These are phyloP conservation scores for Eubasilissa regina DNA, from an alignment of 1,140 invertebrate genomes.

Conservation along the genomic window DNA sequence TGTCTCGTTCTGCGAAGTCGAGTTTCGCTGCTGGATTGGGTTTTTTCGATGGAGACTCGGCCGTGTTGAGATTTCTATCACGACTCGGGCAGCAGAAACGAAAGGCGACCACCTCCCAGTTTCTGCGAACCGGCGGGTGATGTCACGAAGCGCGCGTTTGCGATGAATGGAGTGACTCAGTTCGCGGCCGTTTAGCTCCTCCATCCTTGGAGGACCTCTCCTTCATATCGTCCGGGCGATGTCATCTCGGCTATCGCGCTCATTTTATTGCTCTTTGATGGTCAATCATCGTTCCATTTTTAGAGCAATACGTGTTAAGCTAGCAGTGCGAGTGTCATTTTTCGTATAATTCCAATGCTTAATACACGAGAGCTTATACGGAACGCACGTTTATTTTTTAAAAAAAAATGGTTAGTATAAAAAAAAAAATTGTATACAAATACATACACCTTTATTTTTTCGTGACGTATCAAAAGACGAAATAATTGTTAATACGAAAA, in stretches of 20 bases:
- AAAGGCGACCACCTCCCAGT: slow-evolving; percentile 36
- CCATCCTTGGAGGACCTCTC: slow-evolving; percentile 27
- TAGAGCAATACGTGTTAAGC: too few species aligned
- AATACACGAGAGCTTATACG: too few species aligned
- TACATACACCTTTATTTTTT: too few species aligned
- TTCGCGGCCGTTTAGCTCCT: neutral
- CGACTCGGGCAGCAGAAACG: slow-evolving; percentile 31
- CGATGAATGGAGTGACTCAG: slow-evolving; percentile 35
- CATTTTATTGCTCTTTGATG: slow-evolving; percentile 9
- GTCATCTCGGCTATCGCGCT: slow-evolving; percentile 20
- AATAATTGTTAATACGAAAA: too few species aligned
- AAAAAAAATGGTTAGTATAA: too few species aligned
- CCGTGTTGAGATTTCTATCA: slow-evolving; percentile 4
- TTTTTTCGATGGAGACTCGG: neutral
- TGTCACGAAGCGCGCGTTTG: neutral
- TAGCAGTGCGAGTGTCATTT: too few species aligned
- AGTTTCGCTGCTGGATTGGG: neutral
- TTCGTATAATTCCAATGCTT: too few species aligned
- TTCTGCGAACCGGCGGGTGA: slow-evolving; percentile 3
- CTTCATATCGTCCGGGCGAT: neutral
- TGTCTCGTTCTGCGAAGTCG: neutral
- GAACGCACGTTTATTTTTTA: too few species aligned
- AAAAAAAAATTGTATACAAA: too few species aligned
- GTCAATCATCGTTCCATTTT: slow-evolving; percentile 13
- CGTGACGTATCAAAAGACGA: too few species aligned